Evolutionary conservation across 2,888 invertebrate genomes (phyloP).

Genomic region (Nomada fabriciana): DNA sequence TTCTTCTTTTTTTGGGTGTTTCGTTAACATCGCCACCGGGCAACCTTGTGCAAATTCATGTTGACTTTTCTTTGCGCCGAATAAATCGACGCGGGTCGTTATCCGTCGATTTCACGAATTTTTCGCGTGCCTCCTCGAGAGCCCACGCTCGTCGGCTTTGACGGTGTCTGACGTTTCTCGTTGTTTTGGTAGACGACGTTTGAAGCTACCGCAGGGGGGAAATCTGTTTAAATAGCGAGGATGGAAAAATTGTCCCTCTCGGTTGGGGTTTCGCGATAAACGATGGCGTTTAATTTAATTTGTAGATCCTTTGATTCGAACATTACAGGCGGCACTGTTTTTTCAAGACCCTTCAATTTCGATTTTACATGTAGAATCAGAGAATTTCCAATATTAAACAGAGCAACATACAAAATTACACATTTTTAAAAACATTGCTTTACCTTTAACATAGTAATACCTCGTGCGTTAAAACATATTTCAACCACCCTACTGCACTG

Average conservation of each 20-base stretch:
- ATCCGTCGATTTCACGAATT: slow-evolving; percentile 46
- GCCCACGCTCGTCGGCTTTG: neutral
- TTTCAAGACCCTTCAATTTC: too few relatives aligned
- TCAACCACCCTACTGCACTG: too few relatives aligned
- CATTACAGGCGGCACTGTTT: too few relatives aligned
- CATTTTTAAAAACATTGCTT: too few relatives aligned
- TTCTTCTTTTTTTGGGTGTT: slow-evolving; percentile 46
- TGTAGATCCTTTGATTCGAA: too few relatives aligned
- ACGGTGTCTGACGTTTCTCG: neutral
- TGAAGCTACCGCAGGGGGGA: neutral
- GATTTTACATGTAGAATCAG: too few relatives aligned
- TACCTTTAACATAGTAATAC: too few relatives aligned
- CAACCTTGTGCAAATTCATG: slow-evolving; percentile 51
- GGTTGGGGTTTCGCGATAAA: too few relatives aligned
- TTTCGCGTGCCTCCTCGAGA: slow-evolving; percentile 26
- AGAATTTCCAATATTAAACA: too few relatives aligned
- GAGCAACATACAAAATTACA: too few relatives aligned
- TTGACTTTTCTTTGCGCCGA: slow-evolving; percentile 61
- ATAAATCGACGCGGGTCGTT: slow-evolving; percentile 47
- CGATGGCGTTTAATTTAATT: too few relatives aligned
- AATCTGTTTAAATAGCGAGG: neutral
- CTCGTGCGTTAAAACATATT: too few relatives aligned
- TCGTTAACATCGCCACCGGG: slow-evolving; percentile 53
- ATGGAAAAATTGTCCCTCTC: neutral
- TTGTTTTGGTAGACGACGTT: neutral